These are phyloP conservation scores for Phragmatobia fuliginosa DNA, from an alignment of 2,888 invertebrate species.

Conservation along the genomic window DNA sequence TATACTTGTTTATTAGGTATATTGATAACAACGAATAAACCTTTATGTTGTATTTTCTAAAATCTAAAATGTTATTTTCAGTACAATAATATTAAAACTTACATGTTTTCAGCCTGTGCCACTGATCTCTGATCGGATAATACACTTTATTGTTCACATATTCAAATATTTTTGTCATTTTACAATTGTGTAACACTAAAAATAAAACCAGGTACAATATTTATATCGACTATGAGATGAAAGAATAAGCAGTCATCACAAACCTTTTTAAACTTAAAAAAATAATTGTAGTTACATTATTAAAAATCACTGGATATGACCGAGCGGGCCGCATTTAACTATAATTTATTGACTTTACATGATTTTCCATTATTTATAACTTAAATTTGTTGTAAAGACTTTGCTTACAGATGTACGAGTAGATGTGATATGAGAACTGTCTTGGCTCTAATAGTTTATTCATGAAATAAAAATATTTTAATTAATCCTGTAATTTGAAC, in stretches of 20 bases:
- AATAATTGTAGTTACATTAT: no score
- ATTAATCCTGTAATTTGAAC: no score
- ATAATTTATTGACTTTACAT: no score
- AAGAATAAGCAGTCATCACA: background rate
- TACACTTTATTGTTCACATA: slow-evolving; percentile 59
- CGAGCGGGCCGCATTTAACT: no score
- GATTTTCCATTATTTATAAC: no score
- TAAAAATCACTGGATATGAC: no score
- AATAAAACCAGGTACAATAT: background rate
- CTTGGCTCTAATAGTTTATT: no score
- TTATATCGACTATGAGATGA: slow-evolving; percentile 4
- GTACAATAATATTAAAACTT: slow-evolving; percentile 54
- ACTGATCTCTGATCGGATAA: slow-evolving; percentile 66
- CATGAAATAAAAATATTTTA: no score
- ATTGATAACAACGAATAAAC: background rate
- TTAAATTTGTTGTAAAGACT: no score
- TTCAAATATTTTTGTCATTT: slow-evolving; percentile 67
- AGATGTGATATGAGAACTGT: no score
- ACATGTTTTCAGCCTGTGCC: slow-evolving; percentile 78
- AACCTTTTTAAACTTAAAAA: background rate
- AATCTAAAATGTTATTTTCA: background rate
- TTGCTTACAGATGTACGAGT: no score
- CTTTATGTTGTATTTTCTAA: no score
- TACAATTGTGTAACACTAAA: slow-evolving; percentile 17
- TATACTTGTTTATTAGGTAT: background rate